phyloP scores from a whole-genome alignment of 2,113 vertebrate species.

The Lynx canadensis region DNA sequence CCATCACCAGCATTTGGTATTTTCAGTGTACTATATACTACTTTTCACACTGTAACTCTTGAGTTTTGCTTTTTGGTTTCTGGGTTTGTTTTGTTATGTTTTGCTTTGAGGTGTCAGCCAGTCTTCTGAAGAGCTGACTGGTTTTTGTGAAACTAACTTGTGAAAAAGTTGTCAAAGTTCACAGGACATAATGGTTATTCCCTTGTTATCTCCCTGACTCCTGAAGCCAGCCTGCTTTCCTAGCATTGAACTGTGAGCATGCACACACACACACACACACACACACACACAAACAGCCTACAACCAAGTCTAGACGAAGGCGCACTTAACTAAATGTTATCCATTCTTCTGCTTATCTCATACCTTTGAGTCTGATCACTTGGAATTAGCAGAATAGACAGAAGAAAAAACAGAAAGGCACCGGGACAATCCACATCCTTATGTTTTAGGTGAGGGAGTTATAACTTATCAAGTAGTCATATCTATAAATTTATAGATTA shows the following conservation, averaged over 20 bases:
- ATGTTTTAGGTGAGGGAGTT: not conserved
- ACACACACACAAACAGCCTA: not conserved
- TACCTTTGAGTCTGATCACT: not conserved
- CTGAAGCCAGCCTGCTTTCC: not conserved
- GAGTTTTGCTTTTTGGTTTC: not conserved
- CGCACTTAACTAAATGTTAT: not conserved
- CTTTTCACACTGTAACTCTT: not conserved
- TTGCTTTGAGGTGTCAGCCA: not conserved
- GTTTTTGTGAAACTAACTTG: not conserved
- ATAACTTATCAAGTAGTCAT: not conserved
- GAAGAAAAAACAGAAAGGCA: not conserved
- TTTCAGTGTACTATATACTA: not conserved
- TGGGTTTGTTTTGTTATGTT: not conserved
- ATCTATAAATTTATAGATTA: not conserved
- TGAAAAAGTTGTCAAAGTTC: not conserved
- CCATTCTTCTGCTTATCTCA: not conserved
- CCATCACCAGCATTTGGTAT: not conserved
- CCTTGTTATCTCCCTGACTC: not conserved
- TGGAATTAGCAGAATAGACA: not conserved
- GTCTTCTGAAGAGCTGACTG: not conserved
- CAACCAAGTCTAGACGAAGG: not conserved
- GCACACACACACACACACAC: not conserved
- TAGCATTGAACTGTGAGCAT: not conserved
- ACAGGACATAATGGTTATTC: not conserved
- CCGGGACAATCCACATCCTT: not conserved